These are phyloP conservation scores for Amiota communis DNA, from an alignment of 2,888 invertebrate genomes.

Conservation along the genomic window DNA sequence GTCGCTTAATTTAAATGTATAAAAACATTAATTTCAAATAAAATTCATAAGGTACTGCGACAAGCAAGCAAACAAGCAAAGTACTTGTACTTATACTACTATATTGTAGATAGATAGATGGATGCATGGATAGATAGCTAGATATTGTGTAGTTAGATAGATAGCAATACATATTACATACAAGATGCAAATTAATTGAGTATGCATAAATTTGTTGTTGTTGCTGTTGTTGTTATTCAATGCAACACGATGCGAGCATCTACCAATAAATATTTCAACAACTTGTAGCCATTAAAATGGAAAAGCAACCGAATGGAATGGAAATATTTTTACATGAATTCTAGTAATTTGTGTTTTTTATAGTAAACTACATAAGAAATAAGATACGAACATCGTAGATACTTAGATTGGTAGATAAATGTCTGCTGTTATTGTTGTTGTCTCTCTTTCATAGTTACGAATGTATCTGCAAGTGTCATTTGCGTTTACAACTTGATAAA, in stretches of 20 bases:
- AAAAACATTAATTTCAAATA: constrained; percentile 56
- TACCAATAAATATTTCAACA: constrained; percentile 20
- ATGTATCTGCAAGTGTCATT: constrained; percentile 3
- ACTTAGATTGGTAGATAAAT: constrained; percentile 4
- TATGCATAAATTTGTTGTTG: constrained; percentile 13
- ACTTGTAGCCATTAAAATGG: constrained; percentile 19
- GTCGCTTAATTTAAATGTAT: constrained; percentile 53
- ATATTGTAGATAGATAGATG: no score
- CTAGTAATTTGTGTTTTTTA: constrained; percentile 1
- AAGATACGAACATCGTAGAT: not conserved
- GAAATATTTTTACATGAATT: constrained; percentile 6
- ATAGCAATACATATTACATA: constrained; percentile 39
- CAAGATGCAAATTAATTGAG: constrained; percentile 27
- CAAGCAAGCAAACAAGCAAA: no score
- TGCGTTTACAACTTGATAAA: not conserved
- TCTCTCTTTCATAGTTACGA: not conserved
- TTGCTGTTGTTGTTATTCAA: not conserved
- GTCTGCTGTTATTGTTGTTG: not conserved
- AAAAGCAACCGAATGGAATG: not conserved
- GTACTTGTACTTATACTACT: not conserved
- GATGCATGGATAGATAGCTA: no score
- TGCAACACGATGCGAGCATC: constrained; percentile 4
- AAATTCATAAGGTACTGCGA: not conserved
- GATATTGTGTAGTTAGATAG: not conserved
- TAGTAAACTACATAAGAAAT: not conserved